These are phyloP conservation scores for Okapia johnstoni DNA, from an alignment of 2,113 vertebrate genomes.

Conservation along the genomic window DNA sequence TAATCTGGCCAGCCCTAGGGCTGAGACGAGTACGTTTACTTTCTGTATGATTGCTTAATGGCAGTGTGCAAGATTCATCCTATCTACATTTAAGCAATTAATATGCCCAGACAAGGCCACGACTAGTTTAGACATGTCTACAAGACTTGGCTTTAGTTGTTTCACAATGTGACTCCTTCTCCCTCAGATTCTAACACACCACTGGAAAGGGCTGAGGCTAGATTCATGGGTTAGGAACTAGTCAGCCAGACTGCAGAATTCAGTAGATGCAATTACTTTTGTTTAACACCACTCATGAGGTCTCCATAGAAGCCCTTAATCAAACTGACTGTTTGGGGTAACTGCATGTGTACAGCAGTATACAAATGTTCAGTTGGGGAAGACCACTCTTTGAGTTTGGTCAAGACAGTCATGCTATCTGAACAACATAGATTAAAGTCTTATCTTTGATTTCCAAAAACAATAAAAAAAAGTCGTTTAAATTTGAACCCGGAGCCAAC, in stretches of 20 bases:
- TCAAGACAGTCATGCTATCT: background rate
- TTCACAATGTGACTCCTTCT: background rate
- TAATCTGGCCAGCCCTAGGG: background rate
- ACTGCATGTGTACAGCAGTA: background rate
- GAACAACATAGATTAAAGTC: background rate
- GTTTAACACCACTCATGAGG: constrained; percentile 19
- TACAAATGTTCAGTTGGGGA: background rate
- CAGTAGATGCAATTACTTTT: constrained; percentile 34
- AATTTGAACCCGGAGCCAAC: background rate
- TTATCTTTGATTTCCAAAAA: background rate
- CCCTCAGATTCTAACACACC: background rate
- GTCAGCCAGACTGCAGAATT: background rate
- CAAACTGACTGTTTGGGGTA: constrained; percentile 13
- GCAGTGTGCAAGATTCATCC: background rate
- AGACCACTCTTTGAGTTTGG: background rate
- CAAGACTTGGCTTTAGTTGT: background rate
- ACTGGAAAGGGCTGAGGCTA: constrained; percentile 13
- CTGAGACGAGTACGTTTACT: background rate
- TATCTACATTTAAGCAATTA: background rate
- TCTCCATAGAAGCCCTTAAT: constrained; percentile 24
- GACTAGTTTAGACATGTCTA: background rate
- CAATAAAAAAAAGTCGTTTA: background rate
- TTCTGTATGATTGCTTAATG: constrained; percentile 18
- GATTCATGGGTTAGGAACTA: background rate
- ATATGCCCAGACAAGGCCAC: background rate